Percentiles rank a stretch among this genome's conserved stretches.
Conservation (phyloP, 2,113 vertebrate genomes). For the Catharus fuscescens region DNA sequence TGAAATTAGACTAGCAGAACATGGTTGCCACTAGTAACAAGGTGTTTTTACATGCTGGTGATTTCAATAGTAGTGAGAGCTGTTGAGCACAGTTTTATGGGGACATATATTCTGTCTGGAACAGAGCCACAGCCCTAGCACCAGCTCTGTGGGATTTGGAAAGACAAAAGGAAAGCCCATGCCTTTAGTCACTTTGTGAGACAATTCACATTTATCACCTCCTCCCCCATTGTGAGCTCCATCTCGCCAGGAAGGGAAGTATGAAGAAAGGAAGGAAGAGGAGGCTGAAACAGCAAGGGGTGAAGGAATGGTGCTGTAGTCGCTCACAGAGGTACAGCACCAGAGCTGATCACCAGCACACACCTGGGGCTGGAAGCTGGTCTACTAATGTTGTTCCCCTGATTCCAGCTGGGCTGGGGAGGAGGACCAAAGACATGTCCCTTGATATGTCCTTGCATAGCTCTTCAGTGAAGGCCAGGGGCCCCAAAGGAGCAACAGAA, state of each 20-base stretch:
- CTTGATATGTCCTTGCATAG: background rate
- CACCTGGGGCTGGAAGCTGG: background rate
- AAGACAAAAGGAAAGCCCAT: background rate
- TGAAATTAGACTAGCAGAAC: conserved; percentile 10
- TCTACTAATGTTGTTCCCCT: background rate
- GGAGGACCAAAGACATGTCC: background rate
- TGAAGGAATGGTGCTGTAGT: background rate
- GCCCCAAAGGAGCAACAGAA: background rate
- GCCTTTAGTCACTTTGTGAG: background rate
- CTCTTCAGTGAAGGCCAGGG: background rate
- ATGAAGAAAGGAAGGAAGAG: background rate
- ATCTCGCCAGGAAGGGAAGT: background rate
- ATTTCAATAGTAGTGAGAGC: background rate
- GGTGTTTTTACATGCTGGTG: background rate
- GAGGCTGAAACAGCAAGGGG: background rate
- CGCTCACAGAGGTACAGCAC: background rate
- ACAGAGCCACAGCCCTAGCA: background rate
- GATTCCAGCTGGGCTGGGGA: background rate
- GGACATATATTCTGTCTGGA: background rate
- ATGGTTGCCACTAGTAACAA: conserved; percentile 55
- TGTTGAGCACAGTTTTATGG: background rate
- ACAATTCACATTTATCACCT: background rate
- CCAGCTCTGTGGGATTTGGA: background rate
- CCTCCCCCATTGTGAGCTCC: background rate
- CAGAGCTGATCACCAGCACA: background rate